These are phyloP conservation scores for Crambe crambe DNA, from an alignment of 37 sponge, comb jelly and placozoan species.

Conservation along the genomic window DNA sequence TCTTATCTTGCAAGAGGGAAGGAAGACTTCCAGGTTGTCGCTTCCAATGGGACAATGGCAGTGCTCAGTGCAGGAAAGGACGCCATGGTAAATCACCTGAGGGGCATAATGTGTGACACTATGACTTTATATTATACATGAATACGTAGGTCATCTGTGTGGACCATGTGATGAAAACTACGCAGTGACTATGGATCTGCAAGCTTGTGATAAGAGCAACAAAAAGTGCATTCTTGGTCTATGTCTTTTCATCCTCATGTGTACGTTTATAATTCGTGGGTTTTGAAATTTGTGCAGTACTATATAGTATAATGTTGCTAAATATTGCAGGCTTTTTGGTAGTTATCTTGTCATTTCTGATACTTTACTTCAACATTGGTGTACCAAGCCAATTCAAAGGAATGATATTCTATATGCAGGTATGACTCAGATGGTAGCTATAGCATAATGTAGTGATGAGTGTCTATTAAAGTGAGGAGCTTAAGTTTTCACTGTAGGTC, in stretches of 20 bases:
- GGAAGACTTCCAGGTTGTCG: constrained; percentile 72
- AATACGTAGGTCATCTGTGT: constrained; percentile 64
- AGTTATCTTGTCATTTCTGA: constrained; percentile 39
- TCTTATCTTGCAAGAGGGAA: constrained; percentile 34
- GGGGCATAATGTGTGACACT: no score
- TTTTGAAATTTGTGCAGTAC: no score
- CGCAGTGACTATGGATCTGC: constrained; percentile 66
- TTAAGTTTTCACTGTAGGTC: no score
- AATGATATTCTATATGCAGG: constrained; percentile 79
- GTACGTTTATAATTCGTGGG: no score
- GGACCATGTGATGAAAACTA: constrained; percentile 40
- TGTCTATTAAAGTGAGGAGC: no score
- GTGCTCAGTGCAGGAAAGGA: constrained; percentile 51
- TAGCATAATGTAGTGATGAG: no score
- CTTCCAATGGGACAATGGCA: constrained; percentile 49
- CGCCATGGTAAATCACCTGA: constrained; percentile 37
- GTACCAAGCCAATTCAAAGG: constrained; percentile 72
- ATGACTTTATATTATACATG: no score
- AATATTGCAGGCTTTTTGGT: constrained; percentile 54
- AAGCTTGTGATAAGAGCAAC: constrained; percentile 9
- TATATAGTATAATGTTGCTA: no score
- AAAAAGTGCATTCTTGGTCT: constrained; percentile 30
- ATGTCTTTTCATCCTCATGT: constrained; percentile 44
- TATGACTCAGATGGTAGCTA: no score
- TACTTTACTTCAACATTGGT: constrained; percentile 58